Conservation (phyloP, 2,888 invertebrate species). For the Tachystola acroxantha region DNA sequence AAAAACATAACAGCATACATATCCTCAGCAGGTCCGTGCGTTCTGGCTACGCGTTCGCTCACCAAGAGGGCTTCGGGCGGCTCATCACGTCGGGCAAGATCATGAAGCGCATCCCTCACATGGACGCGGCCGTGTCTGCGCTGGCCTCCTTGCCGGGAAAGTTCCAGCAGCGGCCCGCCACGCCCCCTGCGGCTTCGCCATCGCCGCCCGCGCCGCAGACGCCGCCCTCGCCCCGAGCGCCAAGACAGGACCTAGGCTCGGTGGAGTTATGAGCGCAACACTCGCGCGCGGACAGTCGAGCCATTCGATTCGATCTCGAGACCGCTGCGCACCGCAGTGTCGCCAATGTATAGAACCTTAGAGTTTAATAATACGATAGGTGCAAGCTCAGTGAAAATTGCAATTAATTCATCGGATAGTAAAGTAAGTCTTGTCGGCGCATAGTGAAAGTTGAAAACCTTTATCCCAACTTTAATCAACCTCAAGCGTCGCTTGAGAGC, state of each 20-base stretch:
- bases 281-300: constrained; percentile 6
- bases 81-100: constrained; percentile 98
- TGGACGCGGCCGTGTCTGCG: constrained; percentile 85
- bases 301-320: constrained; percentile 12
- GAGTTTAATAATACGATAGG: no score
- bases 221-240: constrained; percentile 67
- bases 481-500: no score
- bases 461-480: no score
- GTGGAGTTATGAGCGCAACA: constrained; percentile 80
- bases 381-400: no score
- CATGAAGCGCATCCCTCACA: constrained; percentile 90
- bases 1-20: no score
- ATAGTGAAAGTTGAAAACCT: no score
- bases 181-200: constrained; percentile 62
- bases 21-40: constrained; percentile 88
- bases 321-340: not conserved
- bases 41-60: constrained; percentile 98
- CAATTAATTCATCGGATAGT: no score
- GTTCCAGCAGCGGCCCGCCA: constrained; percentile 86
- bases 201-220: constrained; percentile 81
- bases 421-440: no score
- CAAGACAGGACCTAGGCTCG: constrained; percentile 85
- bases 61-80: constrained; percentile 97
- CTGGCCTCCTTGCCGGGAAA: constrained; percentile 77
- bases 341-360: not conserved